Evolutionary conservation across 1,140 invertebrate genomes (phyloP), one percentile per base, ranked within the genome.

Genomic region (Lamellibrachia luymesi): DNA sequence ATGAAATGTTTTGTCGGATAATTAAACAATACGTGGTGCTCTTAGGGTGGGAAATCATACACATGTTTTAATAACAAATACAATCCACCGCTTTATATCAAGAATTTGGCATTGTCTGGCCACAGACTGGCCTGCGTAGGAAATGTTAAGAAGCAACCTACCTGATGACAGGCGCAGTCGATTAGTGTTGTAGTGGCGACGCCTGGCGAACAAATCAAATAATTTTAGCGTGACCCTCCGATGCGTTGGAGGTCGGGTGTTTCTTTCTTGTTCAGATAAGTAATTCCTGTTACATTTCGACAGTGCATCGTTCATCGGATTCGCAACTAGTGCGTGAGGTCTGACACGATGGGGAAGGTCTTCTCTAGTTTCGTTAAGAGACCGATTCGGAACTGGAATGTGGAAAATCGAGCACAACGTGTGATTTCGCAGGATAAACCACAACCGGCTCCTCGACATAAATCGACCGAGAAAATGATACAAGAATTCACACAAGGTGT

Each of bases 311-410:
- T 91, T 50, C 49, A 27, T 27, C 22, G 49, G 51, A 50, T 10
- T 50, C 7, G 51, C 51, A 91, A 91, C 8, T 50, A n/a, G 50
- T 92, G 38, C 38, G 50, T 91, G 8, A 64, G 50, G 56, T n/a
- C 27, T 49, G 5, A 92, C 49, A 93, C n/a, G 17, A 93, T 93
- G 93, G 93, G 93, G 38, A 93, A 92, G 52, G 93, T 93, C 4
- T 89, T 27, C n/a, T 93, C 93, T 13, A 52, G 80, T 17, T 92
- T 93, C 27, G 52, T 93, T 17, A 93, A 91, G 38, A 50, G 93
- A 27, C 93, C 93, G 13, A 25, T 93, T 51, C 64, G 93, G 89
- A 93, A 93, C 92, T 93, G 80, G 38, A 93, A 93, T 80, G 92
- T 93, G 13, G 93, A 93, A 51, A 56, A 51, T 50, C 56, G 92